Evolutionary conservation across 92 coral and sea anemone genomes (phyloP).

Genomic region (Pocillopora meandrina): DNA sequence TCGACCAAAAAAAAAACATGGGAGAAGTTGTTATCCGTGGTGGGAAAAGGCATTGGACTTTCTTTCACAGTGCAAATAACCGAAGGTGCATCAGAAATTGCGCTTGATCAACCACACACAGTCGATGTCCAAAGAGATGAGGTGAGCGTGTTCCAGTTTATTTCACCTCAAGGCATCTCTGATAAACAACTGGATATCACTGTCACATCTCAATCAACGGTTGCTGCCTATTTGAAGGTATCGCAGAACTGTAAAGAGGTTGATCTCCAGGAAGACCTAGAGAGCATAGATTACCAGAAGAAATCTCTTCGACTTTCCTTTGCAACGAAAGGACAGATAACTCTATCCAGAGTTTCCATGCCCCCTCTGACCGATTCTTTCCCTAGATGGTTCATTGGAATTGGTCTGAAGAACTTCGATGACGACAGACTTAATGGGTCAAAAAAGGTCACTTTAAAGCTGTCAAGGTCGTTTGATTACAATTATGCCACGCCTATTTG

Average conservation of each 20-base stretch:
- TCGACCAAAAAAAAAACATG: neutral
- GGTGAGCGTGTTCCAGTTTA: constrained; percentile 34
- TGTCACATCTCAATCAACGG: neutral
- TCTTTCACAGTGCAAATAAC: neutral
- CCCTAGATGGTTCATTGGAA: constrained; percentile 17
- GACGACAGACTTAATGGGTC: neutral
- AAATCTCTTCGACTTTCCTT: constrained; percentile 51
- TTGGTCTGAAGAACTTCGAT: constrained; percentile 1
- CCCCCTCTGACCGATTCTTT: neutral
- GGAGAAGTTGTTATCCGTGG: neutral
- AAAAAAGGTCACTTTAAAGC: neutral
- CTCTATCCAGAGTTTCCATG: constrained; percentile 10
- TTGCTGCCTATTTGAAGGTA: constrained; percentile 23
- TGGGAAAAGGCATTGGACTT: neutral
- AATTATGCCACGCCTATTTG: neutral
- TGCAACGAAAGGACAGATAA: constrained; percentile 1
- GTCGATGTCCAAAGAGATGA: neutral
- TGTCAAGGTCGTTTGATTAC: constrained; percentile 4
- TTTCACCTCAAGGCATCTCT: constrained; percentile 11
- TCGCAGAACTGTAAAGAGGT: neutral
- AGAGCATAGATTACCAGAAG: constrained; percentile 13
- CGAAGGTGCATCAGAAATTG: neutral
- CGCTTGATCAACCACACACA: neutral
- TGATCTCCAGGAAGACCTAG: neutral
- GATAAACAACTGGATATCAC: constrained; percentile 18